Conservation (phyloP, 2,888 invertebrate genomes). For the Ptychoptera albimana region DNA sequence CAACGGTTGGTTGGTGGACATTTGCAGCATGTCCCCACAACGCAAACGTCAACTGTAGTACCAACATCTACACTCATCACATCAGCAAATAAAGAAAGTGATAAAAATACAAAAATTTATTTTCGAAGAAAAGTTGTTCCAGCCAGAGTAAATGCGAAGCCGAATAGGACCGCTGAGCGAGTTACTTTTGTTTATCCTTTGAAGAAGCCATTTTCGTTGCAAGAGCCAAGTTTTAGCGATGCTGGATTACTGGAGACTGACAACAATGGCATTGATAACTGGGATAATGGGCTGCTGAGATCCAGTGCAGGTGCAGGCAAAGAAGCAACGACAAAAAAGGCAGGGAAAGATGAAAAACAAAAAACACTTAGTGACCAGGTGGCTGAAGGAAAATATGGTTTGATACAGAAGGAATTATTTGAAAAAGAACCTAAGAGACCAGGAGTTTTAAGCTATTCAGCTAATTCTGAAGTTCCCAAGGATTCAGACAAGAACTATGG, state of each 20-base stretch:
- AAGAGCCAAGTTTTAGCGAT: constrained; percentile 13
- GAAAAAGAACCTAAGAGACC: constrained; percentile 53
- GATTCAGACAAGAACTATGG: constrained; percentile 68
- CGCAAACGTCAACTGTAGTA: background rate
- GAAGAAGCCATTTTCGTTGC: background rate
- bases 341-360: constrained; percentile 47
- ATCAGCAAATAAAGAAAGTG: constrained; percentile 11
- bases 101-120: constrained; percentile 12
- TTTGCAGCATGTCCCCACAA: constrained; percentile 27
- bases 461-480: constrained; percentile 63
- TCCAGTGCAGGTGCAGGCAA: constrained; percentile 56
- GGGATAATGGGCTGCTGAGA: constrained; percentile 50
- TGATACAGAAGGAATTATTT: constrained; percentile 74
- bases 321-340: constrained; percentile 25
- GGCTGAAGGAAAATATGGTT: constrained; percentile 76
- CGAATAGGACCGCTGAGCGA: background rate
- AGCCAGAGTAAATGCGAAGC: background rate
- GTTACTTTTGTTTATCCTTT: background rate
- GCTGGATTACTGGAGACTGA: constrained; percentile 26
- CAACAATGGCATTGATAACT: constrained; percentile 30
- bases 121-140: constrained; percentile 14
- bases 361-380: constrained; percentile 82
- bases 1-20: constrained; percentile 55
- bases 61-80: constrained; percentile 3
- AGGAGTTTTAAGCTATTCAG: constrained; percentile 65